A percentile compares a stretch with the other conserved stretches of the same genome.
These are phyloP conservation scores for Orthosia cruda DNA, from an alignment of 2,888 invertebrate genomes.

Conservation along the genomic window DNA sequence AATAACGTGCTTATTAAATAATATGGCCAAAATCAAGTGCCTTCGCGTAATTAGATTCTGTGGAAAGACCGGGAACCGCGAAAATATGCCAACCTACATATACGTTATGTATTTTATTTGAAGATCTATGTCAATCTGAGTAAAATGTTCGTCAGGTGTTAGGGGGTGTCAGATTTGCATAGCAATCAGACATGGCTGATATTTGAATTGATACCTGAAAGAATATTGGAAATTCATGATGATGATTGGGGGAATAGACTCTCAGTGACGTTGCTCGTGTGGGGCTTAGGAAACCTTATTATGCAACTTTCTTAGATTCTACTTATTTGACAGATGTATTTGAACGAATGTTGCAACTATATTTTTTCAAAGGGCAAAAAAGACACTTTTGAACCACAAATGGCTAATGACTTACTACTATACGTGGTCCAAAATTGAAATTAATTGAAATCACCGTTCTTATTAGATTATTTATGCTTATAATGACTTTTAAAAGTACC, in stretches of 20 bases:
- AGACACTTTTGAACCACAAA: no score
- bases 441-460: no score
- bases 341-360: no score
- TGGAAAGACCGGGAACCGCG: background rate
- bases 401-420: no score
- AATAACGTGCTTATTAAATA: background rate
- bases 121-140: conserved; percentile 32
- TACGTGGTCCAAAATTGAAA: no score
- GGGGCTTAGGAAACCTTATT: background rate
- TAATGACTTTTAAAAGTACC: no score
- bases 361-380: no score
- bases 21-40: background rate
- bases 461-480: no score
- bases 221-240: conserved; percentile 31
- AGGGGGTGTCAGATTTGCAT: conserved; percentile 48
- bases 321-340: background rate
- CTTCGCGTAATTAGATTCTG: conserved; percentile 9
- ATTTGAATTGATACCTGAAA: conserved; percentile 48
- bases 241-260: background rate
- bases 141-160: conserved; percentile 43
- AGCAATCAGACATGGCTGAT: conserved; percentile 53
- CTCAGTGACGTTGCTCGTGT: background rate
- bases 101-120: conserved; percentile 35
- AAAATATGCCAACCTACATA: conserved; percentile 25
- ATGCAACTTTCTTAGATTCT: background rate